phyloP scores from a whole-genome alignment of 2,797 vertebrate species.

The Loris lydekkerianus region DNA sequence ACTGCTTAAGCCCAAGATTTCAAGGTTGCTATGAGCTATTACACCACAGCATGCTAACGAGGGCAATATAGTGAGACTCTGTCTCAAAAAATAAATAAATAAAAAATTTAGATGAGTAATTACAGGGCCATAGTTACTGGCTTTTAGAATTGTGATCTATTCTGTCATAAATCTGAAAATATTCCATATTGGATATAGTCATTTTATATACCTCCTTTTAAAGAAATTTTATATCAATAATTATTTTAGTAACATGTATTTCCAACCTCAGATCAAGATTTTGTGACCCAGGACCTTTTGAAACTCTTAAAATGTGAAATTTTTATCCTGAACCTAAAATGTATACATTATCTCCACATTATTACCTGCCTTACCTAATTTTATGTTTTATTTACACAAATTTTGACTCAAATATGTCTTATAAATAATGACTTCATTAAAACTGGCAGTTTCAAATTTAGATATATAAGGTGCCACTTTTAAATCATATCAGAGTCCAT shows the following conservation, averaged over 20 bases:
- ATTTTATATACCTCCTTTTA: neutral
- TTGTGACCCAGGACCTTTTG: neutral
- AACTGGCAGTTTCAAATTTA: conserved; percentile 36
- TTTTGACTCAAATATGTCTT: neutral
- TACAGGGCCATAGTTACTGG: neutral
- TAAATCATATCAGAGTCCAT: neutral
- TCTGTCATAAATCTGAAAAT: neutral
- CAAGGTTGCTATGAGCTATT: no score
- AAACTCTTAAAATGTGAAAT: neutral
- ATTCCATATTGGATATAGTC: neutral
- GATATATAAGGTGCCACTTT: conserved; percentile 20
- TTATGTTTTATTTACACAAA: neutral
- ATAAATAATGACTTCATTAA: conserved; percentile 1
- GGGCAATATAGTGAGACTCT: no score
- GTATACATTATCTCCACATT: conserved; percentile 11
- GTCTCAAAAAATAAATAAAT: no score
- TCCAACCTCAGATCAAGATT: neutral
- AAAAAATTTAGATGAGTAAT: neutral
- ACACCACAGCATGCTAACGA: no score
- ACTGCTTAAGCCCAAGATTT: no score
- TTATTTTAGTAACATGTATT: neutral
- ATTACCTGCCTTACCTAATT: neutral
- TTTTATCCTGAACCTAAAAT: neutral
- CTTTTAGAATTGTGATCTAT: neutral
- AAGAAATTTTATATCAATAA: neutral